Evolutionary conservation across 1,140 invertebrate species (phyloP), one percentile per base, ranked within the genome.

Genomic region (Drosophila arawakana): DNA sequence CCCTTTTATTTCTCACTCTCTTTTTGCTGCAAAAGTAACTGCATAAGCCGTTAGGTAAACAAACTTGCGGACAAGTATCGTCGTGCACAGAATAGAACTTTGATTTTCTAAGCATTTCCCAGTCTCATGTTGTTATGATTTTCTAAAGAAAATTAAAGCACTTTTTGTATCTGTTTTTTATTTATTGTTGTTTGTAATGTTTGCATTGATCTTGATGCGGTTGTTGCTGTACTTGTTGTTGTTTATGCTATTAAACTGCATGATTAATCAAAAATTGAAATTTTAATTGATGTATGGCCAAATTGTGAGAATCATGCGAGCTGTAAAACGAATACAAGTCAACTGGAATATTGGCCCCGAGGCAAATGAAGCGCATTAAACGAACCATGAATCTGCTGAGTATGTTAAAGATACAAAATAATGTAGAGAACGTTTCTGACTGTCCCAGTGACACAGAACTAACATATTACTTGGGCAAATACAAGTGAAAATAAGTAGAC

Each of bases 351-450:
- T 69, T 49, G 8, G 35, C 44, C 46, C 43, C 34, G 37, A 68
- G 71, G 77, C 84, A 84, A 88, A 88, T 88, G 84, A 88, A 89
- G 84, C 80, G 68, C 68, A 78, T 84, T 81, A 73, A 84, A 67
- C 37, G 70, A 39, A 73, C 76, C 69, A 39, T 25, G 58, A 54
- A 54, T 75, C 39, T 72, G 66, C 52, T 76, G 63, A 74, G 73
- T 77, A 80, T 82, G 76, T 85, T 34, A 52, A 58, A 72, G 25
- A 30, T 30, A 30, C 25, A 30, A 30, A 30, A 30, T 30, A 30
- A 80, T 78, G 65, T 77, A 43, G 58, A 58, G 9, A 47, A 67
- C 43, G 6, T 6, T 30, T 60, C 9, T 11, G 46, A 55, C 44
- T 73, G 71, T 79, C 58, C 83, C 83, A 88, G 79, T 89, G 83